Evolutionary conservation across 1,140 invertebrate genomes (phyloP).

Genomic region (Hycleus phaleratus): DNA sequence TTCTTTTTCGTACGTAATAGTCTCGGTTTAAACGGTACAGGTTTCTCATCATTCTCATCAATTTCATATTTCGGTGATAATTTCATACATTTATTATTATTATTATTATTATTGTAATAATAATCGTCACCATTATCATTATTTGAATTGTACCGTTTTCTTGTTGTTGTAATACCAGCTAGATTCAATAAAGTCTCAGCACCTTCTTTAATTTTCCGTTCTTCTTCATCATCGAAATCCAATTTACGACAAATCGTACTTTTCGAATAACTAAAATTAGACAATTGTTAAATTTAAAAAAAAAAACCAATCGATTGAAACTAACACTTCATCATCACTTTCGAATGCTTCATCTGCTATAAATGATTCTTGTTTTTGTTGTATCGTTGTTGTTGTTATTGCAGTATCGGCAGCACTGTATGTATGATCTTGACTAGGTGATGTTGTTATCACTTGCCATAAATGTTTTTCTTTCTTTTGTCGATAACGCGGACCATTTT

Average conservation of each 20-base stretch:
- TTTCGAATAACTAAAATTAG: constrained; percentile 20
- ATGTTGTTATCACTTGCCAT: constrained; percentile 58
- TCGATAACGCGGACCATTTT: constrained; percentile 53
- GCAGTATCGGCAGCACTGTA: constrained; percentile 51
- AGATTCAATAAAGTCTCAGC: constrained; percentile 70
- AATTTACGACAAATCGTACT: constrained; percentile 31
- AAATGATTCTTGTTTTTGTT: constrained; percentile 3
- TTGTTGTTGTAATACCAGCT: constrained; percentile 45
- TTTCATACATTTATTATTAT: constrained; percentile 16
- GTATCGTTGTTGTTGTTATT: neutral
- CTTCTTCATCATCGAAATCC: constrained; percentile 57
- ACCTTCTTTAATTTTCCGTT: constrained; percentile 68
- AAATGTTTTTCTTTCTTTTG: constrained; percentile 39
- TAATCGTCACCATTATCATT: constrained; percentile 7
- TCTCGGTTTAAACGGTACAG: constrained; percentile 32
- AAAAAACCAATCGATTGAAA: neutral
- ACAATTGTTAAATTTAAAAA: neutral
- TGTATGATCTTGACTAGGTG: constrained; percentile 72
- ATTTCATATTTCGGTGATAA: constrained; percentile 11
- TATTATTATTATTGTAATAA: neutral
- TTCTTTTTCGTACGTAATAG: constrained; percentile 34
- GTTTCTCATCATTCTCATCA: constrained; percentile 25
- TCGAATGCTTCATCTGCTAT: constrained; percentile 45
- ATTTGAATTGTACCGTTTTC: constrained; percentile 24
- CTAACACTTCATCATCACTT: constrained; percentile 47